Evolutionary conservation across 2,888 invertebrate genomes (phyloP), one percentile per base, ranked within the genome.

Genomic region (Caenorhabditis sp.): DNA sequence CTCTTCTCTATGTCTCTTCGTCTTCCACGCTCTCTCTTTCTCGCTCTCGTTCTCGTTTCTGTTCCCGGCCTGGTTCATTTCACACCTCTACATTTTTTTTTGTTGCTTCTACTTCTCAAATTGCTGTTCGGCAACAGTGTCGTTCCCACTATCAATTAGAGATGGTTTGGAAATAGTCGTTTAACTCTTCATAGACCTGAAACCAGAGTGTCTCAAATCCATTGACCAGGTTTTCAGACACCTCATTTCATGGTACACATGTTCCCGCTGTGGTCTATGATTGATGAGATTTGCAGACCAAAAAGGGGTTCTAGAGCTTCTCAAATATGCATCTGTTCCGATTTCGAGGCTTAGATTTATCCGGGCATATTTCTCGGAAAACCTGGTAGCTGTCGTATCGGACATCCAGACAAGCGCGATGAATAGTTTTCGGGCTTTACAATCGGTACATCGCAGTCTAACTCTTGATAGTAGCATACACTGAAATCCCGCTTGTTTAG

Each of bases 291-390:
- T 31, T 59, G 59, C 59, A 38, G 38, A 59, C 59, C n/a, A 19
- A 47, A n/a, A n/a, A n/a, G n/a, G n/a, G 19, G 19, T 26, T 16
- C 26, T 14, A 22, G 22, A 66, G 31, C 41, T 51, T 16, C 26
- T 73, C 26, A 35, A 49, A 73, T 63, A 73, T 73, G 73, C 73
- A 73, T 73, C 63, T n/a, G 49, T 63, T 70, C 63, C 16, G 35
- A 19, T 38, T 38, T 38, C 6, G 38, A 10, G 12, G 38, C 10
- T 38, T 38, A 7, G 6, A 12, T 19, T 49, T 19, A 7, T 31
- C 4, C 5, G 7, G 7, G 7, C 7, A 31, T 31, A 31, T n/a
- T n/a, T n/a, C n/a, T n/a, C n/a, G n/a, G n/a, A n/a, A n/a, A n/a
- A n/a, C n/a, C n/a, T n/a, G n/a, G n/a, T n/a, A n/a, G n/a, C n/a